phyloP scores from a whole-genome alignment of 2,888 invertebrate species.

The Lepas anatifera region DNA sequence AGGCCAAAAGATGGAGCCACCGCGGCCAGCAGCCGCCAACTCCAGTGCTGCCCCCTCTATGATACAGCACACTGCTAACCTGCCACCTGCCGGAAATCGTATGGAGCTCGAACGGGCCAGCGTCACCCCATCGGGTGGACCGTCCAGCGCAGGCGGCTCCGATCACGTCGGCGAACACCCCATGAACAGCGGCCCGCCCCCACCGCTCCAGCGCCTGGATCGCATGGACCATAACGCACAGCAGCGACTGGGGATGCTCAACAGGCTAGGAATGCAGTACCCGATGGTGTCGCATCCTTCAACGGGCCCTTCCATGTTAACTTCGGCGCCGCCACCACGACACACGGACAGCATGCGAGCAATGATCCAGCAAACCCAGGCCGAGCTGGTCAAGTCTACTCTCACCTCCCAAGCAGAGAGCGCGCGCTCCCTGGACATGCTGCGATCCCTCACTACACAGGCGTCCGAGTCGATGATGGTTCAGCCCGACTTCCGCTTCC shows the following conservation, averaged over 20 bases:
- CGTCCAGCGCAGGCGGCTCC: neutral
- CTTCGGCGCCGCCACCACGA: neutral
- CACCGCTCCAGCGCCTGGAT: too few relatives aligned
- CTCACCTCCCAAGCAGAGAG: slow-evolving; percentile 76
- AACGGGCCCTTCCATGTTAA: neutral
- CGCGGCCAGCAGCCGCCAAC: too few relatives aligned
- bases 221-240: neutral
- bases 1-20: slow-evolving; percentile 28
- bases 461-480: slow-evolving; percentile 26
- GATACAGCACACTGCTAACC: neutral
- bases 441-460: slow-evolving; percentile 19
- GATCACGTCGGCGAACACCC: slow-evolving; percentile 1
- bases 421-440: slow-evolving; percentile 48
- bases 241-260: neutral
- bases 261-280: neutral
- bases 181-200: neutral
- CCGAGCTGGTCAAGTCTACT: slow-evolving; percentile 26
- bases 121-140: neutral
- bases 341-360: slow-evolving; percentile 24
- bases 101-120: slow-evolving; percentile 1
- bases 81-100: neutral
- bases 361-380: slow-evolving; percentile 25
- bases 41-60: slow-evolving; percentile 33
- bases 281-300: neutral
- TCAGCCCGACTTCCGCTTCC: slow-evolving; percentile 24